These are phyloP conservation scores for Gallinago undulata DNA, from an alignment of 2,113 vertebrate genomes.

Conservation along the genomic window DNA sequence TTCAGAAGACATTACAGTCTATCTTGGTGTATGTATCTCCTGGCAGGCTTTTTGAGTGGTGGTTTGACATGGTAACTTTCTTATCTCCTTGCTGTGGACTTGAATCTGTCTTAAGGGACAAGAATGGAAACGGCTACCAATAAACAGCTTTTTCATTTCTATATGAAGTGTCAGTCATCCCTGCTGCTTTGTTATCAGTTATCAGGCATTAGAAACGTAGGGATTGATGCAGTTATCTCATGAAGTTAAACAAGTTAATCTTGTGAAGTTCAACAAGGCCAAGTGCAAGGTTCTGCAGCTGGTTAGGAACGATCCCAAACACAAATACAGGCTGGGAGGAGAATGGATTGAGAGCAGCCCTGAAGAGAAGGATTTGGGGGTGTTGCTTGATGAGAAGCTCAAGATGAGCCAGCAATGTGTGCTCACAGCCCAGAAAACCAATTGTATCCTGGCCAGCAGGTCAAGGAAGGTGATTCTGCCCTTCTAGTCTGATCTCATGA, in stretches of 20 bases:
- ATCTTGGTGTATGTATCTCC: background rate
- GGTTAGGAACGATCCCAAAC: background rate
- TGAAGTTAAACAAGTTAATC: background rate
- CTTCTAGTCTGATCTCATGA: background rate
- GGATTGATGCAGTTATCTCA: background rate
- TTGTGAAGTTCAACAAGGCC: background rate
- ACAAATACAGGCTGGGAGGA: background rate
- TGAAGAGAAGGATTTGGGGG: background rate
- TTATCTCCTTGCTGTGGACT: accelerated
- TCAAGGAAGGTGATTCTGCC: background rate
- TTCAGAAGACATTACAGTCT: background rate
- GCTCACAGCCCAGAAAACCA: background rate
- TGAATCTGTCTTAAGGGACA: background rate
- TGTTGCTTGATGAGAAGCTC: background rate
- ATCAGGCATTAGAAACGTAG: background rate
- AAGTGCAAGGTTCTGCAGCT: background rate
- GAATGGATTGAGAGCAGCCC: background rate
- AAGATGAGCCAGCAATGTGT: background rate
- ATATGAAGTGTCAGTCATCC: background rate
- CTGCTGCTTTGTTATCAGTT: background rate
- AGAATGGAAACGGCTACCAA: background rate
- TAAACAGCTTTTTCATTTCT: background rate
- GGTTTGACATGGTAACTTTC: background rate
- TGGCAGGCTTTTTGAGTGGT: background rate
- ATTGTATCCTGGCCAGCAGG: background rate